These are phyloP conservation scores for Clusia tigrina DNA, from an alignment of 2,888 invertebrate genomes.

Conservation along the genomic window DNA sequence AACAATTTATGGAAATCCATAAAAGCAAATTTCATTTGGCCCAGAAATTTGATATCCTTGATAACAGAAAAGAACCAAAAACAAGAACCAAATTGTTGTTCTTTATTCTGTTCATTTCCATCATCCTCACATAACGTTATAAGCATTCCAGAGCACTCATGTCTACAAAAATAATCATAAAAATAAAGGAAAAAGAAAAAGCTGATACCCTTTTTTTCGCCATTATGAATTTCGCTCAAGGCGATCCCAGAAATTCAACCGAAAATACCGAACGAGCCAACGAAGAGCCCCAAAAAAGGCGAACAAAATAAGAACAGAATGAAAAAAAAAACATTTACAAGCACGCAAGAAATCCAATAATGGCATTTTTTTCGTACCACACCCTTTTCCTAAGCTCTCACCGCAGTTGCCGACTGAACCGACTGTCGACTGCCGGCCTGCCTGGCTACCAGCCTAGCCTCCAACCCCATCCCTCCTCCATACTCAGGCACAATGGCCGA, in stretches of 20 bases:
- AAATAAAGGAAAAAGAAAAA: background rate
- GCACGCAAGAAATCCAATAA: background rate
- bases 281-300: no score
- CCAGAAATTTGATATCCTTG: background rate
- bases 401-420: no score
- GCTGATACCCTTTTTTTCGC: background rate
- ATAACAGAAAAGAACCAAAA: no score
- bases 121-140: no score
- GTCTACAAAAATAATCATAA: background rate
- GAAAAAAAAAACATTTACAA: background rate
- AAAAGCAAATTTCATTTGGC: background rate
- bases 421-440: background rate
- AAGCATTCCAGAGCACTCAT: background rate
- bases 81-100: no score
- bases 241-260: background rate
- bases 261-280: constrained; percentile 4
- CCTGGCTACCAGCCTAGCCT: background rate
- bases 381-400: constrained; percentile 4
- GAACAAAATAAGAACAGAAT: background rate
- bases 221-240: background rate
- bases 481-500: background rate
- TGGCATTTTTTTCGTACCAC: background rate
- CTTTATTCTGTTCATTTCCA: no score
- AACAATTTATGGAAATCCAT: background rate
- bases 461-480: background rate